Evolutionary conservation across 2,113 vertebrate genomes (phyloP).

Genomic region (Nanorana parkeri): DNA sequence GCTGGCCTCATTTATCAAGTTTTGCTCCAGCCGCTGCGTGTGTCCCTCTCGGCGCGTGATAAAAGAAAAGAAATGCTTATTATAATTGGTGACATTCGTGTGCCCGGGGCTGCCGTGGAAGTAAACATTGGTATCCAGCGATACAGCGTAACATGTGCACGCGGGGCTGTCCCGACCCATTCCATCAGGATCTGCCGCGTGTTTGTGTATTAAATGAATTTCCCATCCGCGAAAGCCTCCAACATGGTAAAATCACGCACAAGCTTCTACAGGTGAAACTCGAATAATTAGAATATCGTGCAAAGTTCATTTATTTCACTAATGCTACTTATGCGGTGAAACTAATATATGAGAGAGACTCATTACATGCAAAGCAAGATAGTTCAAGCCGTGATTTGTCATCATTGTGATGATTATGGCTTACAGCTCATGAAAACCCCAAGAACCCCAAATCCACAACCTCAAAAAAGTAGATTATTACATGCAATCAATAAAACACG

Average conservation of each 20-base stretch:
- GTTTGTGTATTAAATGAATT: neutral
- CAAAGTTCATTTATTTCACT: too few relatives aligned
- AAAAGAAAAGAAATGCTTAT: conserved; percentile 19
- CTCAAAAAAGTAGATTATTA: too few relatives aligned
- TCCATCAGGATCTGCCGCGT: neutral
- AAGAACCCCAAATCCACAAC: too few relatives aligned
- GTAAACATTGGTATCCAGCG: conserved; percentile 1
- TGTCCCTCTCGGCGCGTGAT: conserved; percentile 4
- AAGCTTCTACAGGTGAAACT: too few relatives aligned
- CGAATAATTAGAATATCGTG: too few relatives aligned
- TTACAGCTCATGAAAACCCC: too few relatives aligned
- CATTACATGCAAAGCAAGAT: too few relatives aligned
- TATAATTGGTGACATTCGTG: neutral
- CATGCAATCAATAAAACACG: too few relatives aligned
- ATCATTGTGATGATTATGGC: too few relatives aligned
- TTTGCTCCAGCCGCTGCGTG: neutral
- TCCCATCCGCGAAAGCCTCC: neutral
- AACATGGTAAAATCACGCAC: neutral
- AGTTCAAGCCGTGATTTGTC: too few relatives aligned
- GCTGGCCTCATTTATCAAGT: neutral
- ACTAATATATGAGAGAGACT: too few relatives aligned
- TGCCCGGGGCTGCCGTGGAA: neutral
- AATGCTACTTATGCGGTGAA: too few relatives aligned
- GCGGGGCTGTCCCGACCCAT: neutral
- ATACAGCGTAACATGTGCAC: neutral